Conservation (phyloP, 2,113 vertebrate species). For the Phyllopteryx taeniolatus region DNA sequence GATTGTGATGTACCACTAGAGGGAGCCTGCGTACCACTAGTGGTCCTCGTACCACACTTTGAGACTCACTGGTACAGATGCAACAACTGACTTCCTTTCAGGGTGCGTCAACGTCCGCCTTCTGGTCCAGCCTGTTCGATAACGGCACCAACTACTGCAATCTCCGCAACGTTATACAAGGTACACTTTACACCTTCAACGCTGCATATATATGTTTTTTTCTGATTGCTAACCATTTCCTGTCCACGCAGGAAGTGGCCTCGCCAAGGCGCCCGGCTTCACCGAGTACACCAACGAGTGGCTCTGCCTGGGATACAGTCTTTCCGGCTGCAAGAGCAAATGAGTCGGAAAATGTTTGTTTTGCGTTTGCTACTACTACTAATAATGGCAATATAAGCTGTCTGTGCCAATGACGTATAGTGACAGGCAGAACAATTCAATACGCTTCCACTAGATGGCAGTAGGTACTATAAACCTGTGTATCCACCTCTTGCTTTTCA, state of each 20-base stretch:
- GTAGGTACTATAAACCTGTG: background rate
- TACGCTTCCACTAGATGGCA: background rate
- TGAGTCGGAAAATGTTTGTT: background rate
- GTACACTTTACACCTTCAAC: slow-evolving; percentile 3
- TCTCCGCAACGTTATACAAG: slow-evolving; percentile 47
- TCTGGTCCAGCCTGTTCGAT: slow-evolving; percentile 52
- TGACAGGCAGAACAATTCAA: background rate
- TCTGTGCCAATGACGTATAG: background rate
- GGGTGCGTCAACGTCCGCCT: slow-evolving; percentile 45
- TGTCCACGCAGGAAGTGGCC: slow-evolving; percentile 52
- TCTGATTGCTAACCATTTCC: slow-evolving; percentile 1
- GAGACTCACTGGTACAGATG: background rate
- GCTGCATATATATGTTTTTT: background rate
- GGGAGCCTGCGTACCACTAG: too few species aligned
- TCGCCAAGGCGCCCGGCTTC: slow-evolving; percentile 48
- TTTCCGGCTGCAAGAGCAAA: slow-evolving; percentile 33
- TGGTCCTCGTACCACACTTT: background rate
- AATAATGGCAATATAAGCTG: background rate
- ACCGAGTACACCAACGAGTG: slow-evolving; percentile 56
- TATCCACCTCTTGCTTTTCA: background rate
- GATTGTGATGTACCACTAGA: too few species aligned
- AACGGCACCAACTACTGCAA: slow-evolving; percentile 65
- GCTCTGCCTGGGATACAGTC: slow-evolving; percentile 49
- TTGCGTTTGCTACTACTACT: background rate
- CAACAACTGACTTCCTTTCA: background rate